Base-by-base conservation (phyloP, 2,888 invertebrate species). In the Trissolcus japonicus region DNA sequence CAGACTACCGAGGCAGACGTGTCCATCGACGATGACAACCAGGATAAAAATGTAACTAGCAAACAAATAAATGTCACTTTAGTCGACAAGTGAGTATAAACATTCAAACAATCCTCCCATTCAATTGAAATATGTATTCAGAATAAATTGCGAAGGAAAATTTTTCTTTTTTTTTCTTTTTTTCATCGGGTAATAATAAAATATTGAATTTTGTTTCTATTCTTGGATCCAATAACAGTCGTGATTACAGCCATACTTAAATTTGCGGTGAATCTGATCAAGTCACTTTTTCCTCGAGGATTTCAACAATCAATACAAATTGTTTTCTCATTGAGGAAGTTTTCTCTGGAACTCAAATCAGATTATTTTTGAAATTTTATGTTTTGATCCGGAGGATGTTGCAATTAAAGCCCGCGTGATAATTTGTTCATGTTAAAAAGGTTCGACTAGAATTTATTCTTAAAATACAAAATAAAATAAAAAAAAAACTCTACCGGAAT, bases 1-100 rank as follows among this genome's bases (percentile, higher is more conserved):
- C 84, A 88, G 88, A 86, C 87, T 82, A 86, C 83, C 75, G 88
- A 88, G 68, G 84, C 83, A 56, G 91, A 91, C 84, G 90, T 90
- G 80, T 89, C 90, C 76, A 90, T 89, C 79, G 88, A 90, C 86
- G 84, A 90, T 85, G 85, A 89, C 87, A 83, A 83, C 71, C 80
- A 88, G 84, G 83, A 84, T 76, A 87, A 87, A 83, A 86, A 87
- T 81, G 83, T 84, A 69, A 83, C 88, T 69, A 86, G 82, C 82
- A 86, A 85, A 82, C 87, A 89, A 80, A 87, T 88, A 78, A 88
- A 87, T 75, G 88, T 88, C 80, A 88, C 88, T 43, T 82, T 88
- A 76, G 85, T 85, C 74, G 86, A 86, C 82, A 87, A 86, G 87
- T 87, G 69, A 86, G 86, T 82, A 62, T 65, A 35, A 46, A 46